Conservation (phyloP, 2,888 invertebrate species). For the Drosophila anomelani region DNA sequence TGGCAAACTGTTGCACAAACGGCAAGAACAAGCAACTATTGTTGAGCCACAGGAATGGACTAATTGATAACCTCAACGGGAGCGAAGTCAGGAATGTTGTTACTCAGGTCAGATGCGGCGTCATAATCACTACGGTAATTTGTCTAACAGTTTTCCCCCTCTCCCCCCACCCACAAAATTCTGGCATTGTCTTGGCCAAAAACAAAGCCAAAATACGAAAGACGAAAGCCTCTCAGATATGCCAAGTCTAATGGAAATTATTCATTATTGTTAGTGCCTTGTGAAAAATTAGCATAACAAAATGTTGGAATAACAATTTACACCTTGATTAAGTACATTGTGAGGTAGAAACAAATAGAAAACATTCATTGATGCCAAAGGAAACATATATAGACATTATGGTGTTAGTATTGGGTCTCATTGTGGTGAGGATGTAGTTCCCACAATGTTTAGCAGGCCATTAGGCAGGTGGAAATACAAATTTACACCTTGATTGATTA, state of each 20-base stretch:
- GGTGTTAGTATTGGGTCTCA: neutral
- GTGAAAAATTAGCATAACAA: neutral
- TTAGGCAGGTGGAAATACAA: neutral
- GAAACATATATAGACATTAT: neutral
- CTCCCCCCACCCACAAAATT: neutral
- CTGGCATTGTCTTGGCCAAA: constrained; percentile 16
- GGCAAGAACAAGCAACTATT: neutral
- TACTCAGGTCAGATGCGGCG: constrained; percentile 13
- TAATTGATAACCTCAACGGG: constrained; percentile 36
- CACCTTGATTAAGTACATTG: constrained; percentile 4
- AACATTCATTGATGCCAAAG: neutral
- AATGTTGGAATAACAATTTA: neutral
- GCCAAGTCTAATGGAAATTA: constrained; percentile 8
- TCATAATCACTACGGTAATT: constrained; percentile 27
- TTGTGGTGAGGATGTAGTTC: neutral
- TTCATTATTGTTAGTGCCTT: constrained; percentile 5
- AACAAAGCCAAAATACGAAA: neutral
- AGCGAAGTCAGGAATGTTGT: constrained; percentile 10
- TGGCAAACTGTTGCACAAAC: constrained; percentile 35
- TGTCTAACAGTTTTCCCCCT: constrained; percentile 12
- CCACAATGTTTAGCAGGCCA: neutral
- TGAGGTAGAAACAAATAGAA: neutral
- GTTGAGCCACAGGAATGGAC: constrained; percentile 28
- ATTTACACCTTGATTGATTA: constrained; percentile 12
- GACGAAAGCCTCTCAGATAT: too few species aligned